phyloP scores from a whole-genome alignment of 2,797 vertebrate species.

The Ptychobarbus kaznakovi region DNA sequence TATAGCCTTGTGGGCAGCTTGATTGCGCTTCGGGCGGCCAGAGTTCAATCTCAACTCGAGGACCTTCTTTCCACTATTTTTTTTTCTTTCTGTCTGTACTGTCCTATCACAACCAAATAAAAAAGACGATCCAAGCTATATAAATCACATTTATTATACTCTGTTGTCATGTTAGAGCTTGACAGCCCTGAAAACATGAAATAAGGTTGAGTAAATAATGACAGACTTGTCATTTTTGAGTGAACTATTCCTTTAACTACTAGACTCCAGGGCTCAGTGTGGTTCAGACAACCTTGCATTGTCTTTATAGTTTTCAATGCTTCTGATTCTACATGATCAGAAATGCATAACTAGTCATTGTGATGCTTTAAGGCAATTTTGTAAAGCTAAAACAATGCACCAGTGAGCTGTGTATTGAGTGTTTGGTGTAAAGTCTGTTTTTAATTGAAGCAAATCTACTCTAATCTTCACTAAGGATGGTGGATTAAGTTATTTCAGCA shows the following conservation, averaged over 20 bases:
- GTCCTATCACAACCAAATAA: too few species aligned
- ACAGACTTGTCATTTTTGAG: not conserved
- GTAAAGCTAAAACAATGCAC: conserved; percentile 11
- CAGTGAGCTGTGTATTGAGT: conserved; percentile 28
- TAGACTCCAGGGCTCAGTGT: not conserved
- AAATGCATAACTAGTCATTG: conserved; percentile 10
- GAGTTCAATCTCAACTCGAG: too few species aligned
- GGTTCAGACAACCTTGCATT: not conserved
- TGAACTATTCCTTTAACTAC: not conserved
- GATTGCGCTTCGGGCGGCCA: too few species aligned
- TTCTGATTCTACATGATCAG: conserved; percentile 7
- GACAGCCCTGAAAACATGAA: not conserved
- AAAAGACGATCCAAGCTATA: not conserved
- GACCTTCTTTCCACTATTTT: too few species aligned
- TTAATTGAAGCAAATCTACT: conserved; percentile 64
- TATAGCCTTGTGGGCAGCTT: too few species aligned
- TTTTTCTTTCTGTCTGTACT: too few species aligned
- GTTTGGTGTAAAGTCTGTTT: conserved; percentile 53
- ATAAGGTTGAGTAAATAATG: conserved; percentile 7
- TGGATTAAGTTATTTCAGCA: conserved; percentile 67
- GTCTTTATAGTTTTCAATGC: not conserved
- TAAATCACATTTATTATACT: not conserved
- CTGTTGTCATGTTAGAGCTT: not conserved
- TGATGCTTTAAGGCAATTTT: not conserved
- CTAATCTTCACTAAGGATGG: conserved; percentile 67